phyloP scores from a whole-genome alignment of 2,113 vertebrate species.

The Sclerurus mexicanus region DNA sequence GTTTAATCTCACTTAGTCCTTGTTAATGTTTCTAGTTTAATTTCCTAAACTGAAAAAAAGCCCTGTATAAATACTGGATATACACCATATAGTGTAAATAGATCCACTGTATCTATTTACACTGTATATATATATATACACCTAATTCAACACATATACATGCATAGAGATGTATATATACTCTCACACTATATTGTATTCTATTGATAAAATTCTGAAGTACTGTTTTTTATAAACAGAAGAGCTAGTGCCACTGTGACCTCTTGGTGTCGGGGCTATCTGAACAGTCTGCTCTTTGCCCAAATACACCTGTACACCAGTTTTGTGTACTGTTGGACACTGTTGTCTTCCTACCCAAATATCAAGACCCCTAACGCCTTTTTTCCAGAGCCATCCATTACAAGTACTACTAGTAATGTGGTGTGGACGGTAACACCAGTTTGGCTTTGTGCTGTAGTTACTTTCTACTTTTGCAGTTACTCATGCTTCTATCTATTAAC shows the following conservation, averaged over 20 bases:
- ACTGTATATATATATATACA: background rate
- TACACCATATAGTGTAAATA: no score
- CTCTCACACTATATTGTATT: background rate
- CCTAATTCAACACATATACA: background rate
- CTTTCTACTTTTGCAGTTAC: background rate
- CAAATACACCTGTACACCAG: rapidly evolving
- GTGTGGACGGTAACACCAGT: background rate
- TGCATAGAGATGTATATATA: background rate
- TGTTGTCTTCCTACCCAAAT: background rate
- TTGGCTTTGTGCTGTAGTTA: background rate
- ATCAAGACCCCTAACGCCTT: background rate
- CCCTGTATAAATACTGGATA: no score
- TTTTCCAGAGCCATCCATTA: background rate
- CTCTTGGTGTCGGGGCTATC: rapidly evolving
- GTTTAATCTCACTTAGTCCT: background rate
- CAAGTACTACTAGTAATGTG: background rate
- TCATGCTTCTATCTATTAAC: background rate
- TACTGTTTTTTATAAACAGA: background rate
- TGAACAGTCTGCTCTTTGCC: background rate
- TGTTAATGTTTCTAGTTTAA: background rate
- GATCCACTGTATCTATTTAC: no score
- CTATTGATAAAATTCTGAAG: background rate
- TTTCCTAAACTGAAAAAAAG: background rate
- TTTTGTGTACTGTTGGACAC: background rate
- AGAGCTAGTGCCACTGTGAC: rapidly evolving